A percentile compares a stretch with the other conserved stretches of the same genome.
Evolutionary conservation across 2,888 invertebrate genomes (phyloP).

Genomic region (Nemapogon koenigi): DNA sequence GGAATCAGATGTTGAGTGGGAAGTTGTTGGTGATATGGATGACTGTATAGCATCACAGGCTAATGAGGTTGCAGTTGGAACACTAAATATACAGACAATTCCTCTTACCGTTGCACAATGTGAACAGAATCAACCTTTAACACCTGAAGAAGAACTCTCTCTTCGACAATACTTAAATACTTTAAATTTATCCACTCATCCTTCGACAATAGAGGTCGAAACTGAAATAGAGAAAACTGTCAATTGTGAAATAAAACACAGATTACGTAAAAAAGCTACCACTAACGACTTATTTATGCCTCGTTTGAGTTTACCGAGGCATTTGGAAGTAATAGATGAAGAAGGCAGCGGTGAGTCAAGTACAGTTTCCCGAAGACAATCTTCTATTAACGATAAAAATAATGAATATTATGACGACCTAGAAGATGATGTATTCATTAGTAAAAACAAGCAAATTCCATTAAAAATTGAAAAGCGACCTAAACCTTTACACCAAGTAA

Average conservation of each 20-base stretch:
- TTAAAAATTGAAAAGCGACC: constrained; percentile 20
- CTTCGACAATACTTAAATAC: constrained; percentile 62
- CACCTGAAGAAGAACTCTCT: constrained; percentile 63
- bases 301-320: constrained; percentile 69
- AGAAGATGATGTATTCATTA: constrained; percentile 57
- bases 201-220: constrained; percentile 45
- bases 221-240: constrained; percentile 50
- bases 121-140: constrained; percentile 45
- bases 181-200: constrained; percentile 59
- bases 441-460: constrained; percentile 21
- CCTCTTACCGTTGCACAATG: constrained; percentile 47
- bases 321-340: constrained; percentile 79
- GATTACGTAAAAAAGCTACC: constrained; percentile 43
- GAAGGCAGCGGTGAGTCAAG: constrained; percentile 74
- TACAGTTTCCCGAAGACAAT: constrained; percentile 60
- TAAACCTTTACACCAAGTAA: constrained; percentile 35
- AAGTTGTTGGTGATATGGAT: constrained; percentile 48
- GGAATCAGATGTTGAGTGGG: constrained; percentile 69
- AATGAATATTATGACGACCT: constrained; percentile 51
- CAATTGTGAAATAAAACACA: constrained; percentile 46
- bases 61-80: constrained; percentile 34
- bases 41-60: constrained; percentile 22
- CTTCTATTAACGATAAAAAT: constrained; percentile 55
- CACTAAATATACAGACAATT: constrained; percentile 42
- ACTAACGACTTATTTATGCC: constrained; percentile 38